Evolutionary conservation across 2,113 vertebrate species (phyloP), one percentile per base, ranked within the genome.

Genomic region (Paradisaea rubra): DNA sequence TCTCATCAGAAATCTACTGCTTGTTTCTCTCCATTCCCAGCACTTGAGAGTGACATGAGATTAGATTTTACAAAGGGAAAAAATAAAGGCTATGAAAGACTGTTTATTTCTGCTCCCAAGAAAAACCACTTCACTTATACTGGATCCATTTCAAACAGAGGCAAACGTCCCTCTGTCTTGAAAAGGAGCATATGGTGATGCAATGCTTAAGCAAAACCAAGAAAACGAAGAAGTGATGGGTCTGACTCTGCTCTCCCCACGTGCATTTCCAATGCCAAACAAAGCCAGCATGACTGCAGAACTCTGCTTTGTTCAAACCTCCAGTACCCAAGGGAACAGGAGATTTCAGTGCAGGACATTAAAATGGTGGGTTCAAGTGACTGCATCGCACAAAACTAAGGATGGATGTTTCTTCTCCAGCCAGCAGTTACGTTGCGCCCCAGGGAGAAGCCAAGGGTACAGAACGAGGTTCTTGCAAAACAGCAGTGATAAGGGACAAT

Each of bases 341-440:
- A 86, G 20, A 39, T 60, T 64, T 84, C 80, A 52, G 54, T 52
- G 60, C n/a, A 61, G 50, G 41, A 70, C 23, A 7, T 2, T 19
- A 41, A 76, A 79, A 64, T 2, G 12, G 12, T 25, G 49, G 77
- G 45, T 39, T 72, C 45, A 52, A 54, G 44, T 52, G 59, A 52
- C 65, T 73, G n/a, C 30, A 33, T 11, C 82, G 59, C 33, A 56
- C 20, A 81, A 73, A 70, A 65, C 16, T 24, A 33, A 73, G 50
- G 17, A 47, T 13, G 15, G 68, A 76, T 9, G 4, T 72, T 73
- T 83, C 50, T 81, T 39, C 59, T 93, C 35, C 81, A 68, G 12
- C 9, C 50, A 54, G n/a, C 44, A 42, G 59, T 30, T 41, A 60
- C 0, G 0, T 28, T 0, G 0, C n/a, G 20, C 74, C 30, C 31